A percentile compares a stretch with the other conserved stretches of the same genome.
phyloP scores from a whole-genome alignment of 1,140 invertebrate genomes.

The Delia radicum region DNA sequence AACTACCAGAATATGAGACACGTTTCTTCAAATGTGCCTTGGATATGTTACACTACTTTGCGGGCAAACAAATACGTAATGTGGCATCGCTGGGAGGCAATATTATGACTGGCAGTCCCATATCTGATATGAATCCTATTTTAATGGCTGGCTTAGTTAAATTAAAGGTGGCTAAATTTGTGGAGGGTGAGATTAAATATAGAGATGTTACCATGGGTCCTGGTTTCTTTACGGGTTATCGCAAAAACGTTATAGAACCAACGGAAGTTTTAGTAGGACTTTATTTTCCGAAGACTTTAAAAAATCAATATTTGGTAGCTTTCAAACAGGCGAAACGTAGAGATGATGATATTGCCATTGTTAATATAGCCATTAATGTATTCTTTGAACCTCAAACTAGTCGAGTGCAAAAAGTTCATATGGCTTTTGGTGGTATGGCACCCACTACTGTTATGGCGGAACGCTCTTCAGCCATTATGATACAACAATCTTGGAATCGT shows the following conservation, averaged over 20 bases:
- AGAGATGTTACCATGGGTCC: constrained; percentile 75
- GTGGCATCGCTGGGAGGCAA: constrained; percentile 84
- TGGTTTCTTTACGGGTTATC: constrained; percentile 85
- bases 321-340: constrained; percentile 90
- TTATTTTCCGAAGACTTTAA: constrained; percentile 61
- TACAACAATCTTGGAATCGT: constrained; percentile 73
- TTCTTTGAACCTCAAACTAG: constrained; percentile 60
- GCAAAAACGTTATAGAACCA: constrained; percentile 72
- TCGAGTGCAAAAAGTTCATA: constrained; percentile 63
- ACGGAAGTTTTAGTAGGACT: constrained; percentile 82
- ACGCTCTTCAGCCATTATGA: constrained; percentile 66
- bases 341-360: constrained; percentile 95
- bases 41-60: constrained; percentile 92
- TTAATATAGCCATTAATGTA: constrained; percentile 81
- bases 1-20: constrained; percentile 64
- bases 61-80: constrained; percentile 89
- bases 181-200: constrained; percentile 59
- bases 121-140: constrained; percentile 93
- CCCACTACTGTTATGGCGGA: constrained; percentile 78
- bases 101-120: constrained; percentile 94
- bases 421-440: constrained; percentile 90
- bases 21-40: constrained; percentile 72
- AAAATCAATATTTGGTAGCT: constrained; percentile 79
- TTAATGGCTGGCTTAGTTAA: constrained; percentile 73
- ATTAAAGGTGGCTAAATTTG: constrained; percentile 61